Evolutionary conservation across 2,113 vertebrate genomes (phyloP), one percentile per base, ranked within the genome.

Genomic region (Hippocampus zosterae): DNA sequence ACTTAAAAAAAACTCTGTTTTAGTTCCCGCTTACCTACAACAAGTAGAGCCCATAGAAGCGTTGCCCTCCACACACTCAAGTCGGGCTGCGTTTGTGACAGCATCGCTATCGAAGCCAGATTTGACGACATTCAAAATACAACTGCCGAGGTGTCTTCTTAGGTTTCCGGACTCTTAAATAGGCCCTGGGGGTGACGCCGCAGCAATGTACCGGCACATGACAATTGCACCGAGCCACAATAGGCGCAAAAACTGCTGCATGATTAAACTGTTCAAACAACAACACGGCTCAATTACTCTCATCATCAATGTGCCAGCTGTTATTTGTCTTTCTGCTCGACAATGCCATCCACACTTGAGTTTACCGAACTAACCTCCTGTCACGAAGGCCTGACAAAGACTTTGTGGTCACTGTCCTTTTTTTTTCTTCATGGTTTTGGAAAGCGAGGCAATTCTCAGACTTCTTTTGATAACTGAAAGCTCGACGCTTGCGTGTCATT

Each of bases 261-360:
- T 78, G 16, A 33, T 44, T 25, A 69, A 50, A 52, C 60, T 79
- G 40, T 76, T 74, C 42, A 88, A 86, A 90, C 81, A 88, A 60
- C 40, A 64, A 64, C 21, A 61, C 13, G n/a, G 48, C 29, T 1
- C 10, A 61, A 72, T 74, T 71, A 65, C 19, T 67, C 5, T 10
- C 25, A n/a, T 67, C 71, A 63, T 78, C 0, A 68, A 48, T 68
- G 75, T 68, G 57, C 37, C 27, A 80, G 75, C 74, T 77, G 80
- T 74, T 65, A 7, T 66, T 72, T 83, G 37, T 73, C 11, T 19
- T 78, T 15, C 40, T 15, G 19, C 6, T 52, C 42, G 11, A 69
- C 68, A 73, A 71, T 42, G 25, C 18, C 74, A 27, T 13, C 55
- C 12, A 25, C 33, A 33, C 21, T 25, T 19, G 52, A 15, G 29